A percentile compares a stretch with the other conserved stretches of the same genome.
These are phyloP conservation scores for Campoletis raptor DNA, from an alignment of 2,888 invertebrate genomes.

Conservation along the genomic window DNA sequence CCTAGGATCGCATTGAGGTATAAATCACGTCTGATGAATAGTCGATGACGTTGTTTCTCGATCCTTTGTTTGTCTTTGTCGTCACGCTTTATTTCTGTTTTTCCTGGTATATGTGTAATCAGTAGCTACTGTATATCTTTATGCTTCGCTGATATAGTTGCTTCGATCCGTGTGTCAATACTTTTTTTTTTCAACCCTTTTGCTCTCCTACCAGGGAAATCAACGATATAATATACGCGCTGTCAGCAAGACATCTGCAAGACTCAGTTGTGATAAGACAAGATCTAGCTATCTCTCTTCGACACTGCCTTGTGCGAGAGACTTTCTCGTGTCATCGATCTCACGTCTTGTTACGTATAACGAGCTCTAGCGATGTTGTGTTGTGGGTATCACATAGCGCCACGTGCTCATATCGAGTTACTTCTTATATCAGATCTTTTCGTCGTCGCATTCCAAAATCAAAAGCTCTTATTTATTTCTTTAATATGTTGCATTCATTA, in stretches of 20 bases:
- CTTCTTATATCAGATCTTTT: slow-evolving; percentile 41
- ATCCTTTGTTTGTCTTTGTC: slow-evolving; percentile 59
- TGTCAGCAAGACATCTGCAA: slow-evolving; percentile 22
- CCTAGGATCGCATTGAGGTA: not conserved
- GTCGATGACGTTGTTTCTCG: slow-evolving; percentile 56
- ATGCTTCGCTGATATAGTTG: not conserved
- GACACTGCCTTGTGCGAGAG: slow-evolving; percentile 12
- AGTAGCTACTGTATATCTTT: not conserved
- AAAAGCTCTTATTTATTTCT: slow-evolving; percentile 7
- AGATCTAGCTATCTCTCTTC: slow-evolving; percentile 28
- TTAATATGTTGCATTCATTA: not conserved
- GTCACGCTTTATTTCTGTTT: slow-evolving; percentile 45
- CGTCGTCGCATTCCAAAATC: slow-evolving; percentile 4
- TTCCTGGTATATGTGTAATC: slow-evolving; percentile 31
- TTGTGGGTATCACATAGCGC: slow-evolving; percentile 67
- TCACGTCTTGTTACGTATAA: slow-evolving; percentile 45
- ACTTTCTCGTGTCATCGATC: slow-evolving; percentile 63
- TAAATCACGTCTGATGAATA: slow-evolving; percentile 39
- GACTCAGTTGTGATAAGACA: slow-evolving; percentile 55
- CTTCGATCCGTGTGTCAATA: slow-evolving; percentile 12
- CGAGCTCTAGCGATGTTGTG: slow-evolving; percentile 12
- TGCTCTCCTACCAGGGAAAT: slow-evolving; percentile 40
- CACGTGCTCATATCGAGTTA: slow-evolving; percentile 72
- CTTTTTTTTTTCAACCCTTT: slow-evolving; percentile 27
- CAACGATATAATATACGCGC: slow-evolving; percentile 28